phyloP scores from a whole-genome alignment of 1,140 invertebrate genomes.

The Drosophila serrata region DNA sequence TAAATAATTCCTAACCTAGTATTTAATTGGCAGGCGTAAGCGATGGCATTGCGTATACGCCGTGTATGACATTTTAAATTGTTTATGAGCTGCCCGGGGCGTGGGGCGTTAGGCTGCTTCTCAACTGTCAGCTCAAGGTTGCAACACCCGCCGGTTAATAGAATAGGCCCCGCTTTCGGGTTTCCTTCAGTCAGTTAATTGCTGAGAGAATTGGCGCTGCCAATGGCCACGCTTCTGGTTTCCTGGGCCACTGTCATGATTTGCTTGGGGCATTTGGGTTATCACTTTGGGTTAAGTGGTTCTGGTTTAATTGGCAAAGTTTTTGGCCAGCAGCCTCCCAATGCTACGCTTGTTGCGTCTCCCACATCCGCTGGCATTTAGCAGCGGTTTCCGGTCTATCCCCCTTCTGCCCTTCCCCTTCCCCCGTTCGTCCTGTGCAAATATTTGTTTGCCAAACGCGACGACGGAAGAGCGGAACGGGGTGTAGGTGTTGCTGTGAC shows the following conservation, averaged over 20 bases:
- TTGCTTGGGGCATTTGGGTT: slow-evolving; percentile 70
- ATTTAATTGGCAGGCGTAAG: slow-evolving; percentile 68
- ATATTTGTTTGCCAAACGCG: slow-evolving; percentile 68
- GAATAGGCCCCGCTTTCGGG: slow-evolving; percentile 35
- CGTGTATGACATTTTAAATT: slow-evolving; percentile 82
- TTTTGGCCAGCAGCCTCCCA: slow-evolving; percentile 29
- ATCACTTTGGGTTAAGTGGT: slow-evolving; percentile 55
- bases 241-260: slow-evolving; percentile 64
- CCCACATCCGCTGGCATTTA: slow-evolving; percentile 52
- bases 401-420: background rate
- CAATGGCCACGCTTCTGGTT: slow-evolving; percentile 30
- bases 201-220: slow-evolving; percentile 59
- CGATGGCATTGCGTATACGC: slow-evolving; percentile 68
- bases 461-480: no score
- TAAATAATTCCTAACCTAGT: slow-evolving; percentile 65
- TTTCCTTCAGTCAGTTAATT: slow-evolving; percentile 60
- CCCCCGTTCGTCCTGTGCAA: slow-evolving; percentile 37
- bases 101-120: no score
- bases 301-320: slow-evolving; percentile 62
- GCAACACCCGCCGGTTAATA: slow-evolving; percentile 54
- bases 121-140: slow-evolving; percentile 32
- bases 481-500: slow-evolving; percentile 59
- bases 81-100: slow-evolving; percentile 72
- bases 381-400: slow-evolving; percentile 51
- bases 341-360: slow-evolving; percentile 35